Evolutionary conservation across 2,113 vertebrate genomes (phyloP), one percentile per base, ranked within the genome.

Genomic region (Cathartes aura): DNA sequence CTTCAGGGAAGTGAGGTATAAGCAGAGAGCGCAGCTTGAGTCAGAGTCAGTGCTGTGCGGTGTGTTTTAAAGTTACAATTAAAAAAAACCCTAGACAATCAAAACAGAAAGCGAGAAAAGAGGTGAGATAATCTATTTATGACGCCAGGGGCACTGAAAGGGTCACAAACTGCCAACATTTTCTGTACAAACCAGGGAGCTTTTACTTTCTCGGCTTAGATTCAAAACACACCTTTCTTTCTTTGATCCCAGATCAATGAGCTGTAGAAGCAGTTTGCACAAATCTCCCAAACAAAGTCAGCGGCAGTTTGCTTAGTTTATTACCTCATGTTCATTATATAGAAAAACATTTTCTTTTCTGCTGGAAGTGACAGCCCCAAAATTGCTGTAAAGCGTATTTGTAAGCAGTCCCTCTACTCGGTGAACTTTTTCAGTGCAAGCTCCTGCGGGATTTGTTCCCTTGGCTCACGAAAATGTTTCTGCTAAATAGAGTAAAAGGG

Each of bases 141-240:
- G 63, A 81, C 18, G 23, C 55, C 59, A 42, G 64, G 24, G 27
- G 56, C 53, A 84, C 73, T 8, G 86, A 36, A 95, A 88, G 66
- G 74, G 89, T 91, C 94, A 95, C 89, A 94, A 89, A 50, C 87
- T 38, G 87, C 81, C 95, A 89, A 36, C 53, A 30, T 91, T 95
- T 97, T 91, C 93, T 64, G 66, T 42, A 66, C 81, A 75, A 94
- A 63, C 23, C 62, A 17, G 30, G 38, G 27, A 87, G 92, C 81
- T 95, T 92, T 94, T 93, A 93, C 90, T 96, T 97, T 96, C 96
- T 97, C 87, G 97, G 96, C 97, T 96, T 60, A 62, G 94, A 53
- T 94, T 97, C 95, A 95, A 94, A 96, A 94, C 94, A 95, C 96
- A 94, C 96, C 97, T 97, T 92, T 48, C 70, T 87, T 91, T 70